phyloP scores from a whole-genome alignment of 2,888 invertebrate species.

The Xestoiulus laeticollis region DNA sequence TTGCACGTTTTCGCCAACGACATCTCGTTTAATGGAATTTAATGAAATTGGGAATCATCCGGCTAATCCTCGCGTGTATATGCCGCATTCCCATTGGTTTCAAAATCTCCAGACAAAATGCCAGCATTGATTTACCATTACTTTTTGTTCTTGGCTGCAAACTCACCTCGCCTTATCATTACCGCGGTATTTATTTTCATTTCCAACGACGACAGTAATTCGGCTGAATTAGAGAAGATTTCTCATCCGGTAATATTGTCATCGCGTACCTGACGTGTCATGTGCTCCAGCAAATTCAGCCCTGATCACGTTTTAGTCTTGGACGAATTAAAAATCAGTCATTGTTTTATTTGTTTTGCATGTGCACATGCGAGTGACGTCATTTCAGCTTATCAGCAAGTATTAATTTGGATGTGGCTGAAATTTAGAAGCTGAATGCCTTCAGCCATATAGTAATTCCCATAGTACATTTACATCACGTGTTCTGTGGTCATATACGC shows the following conservation, averaged over 20 bases:
- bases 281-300: too few species aligned
- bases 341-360: too few species aligned
- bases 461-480: too few species aligned
- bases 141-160: background rate
- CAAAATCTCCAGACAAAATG: background rate
- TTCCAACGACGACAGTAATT: background rate
- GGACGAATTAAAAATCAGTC: too few species aligned
- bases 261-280: background rate
- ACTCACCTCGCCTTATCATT: background rate
- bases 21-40: slow-evolving; percentile 40
- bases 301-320: too few species aligned
- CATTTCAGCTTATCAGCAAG: too few species aligned
- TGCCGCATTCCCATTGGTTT: background rate
- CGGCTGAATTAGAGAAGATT: background rate
- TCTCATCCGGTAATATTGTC: background rate
- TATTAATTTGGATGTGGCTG: too few species aligned
- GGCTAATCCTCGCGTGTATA: background rate
- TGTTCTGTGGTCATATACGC: too few species aligned
- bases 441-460: too few species aligned
- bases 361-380: too few species aligned
- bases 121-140: slow-evolving; percentile 24
- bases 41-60: slow-evolving; percentile 40
- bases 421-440: too few species aligned
- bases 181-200: background rate
- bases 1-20: background rate